Evolutionary conservation across 2,888 invertebrate species (phyloP).

Genomic region (Lasioglossum calceatum): DNA sequence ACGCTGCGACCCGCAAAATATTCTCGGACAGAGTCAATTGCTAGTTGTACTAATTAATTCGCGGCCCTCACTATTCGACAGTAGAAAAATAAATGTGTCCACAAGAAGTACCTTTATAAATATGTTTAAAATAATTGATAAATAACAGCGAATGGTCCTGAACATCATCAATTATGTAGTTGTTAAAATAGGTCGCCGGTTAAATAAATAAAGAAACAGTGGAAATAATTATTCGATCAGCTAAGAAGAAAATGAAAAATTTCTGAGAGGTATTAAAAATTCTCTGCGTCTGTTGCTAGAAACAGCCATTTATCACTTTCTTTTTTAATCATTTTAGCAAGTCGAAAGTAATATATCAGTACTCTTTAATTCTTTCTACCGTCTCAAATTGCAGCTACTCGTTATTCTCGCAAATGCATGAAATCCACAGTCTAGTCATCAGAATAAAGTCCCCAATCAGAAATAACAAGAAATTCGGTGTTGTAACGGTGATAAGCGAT

Average conservation of each 20-base stretch:
- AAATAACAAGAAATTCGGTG: constrained; percentile 34
- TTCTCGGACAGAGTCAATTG: constrained; percentile 33
- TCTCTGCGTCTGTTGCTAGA: background rate
- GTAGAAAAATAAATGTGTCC: too few species aligned
- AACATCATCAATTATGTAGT: background rate
- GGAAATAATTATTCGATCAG: background rate
- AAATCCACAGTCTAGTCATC: background rate
- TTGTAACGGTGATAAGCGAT: constrained; percentile 52
- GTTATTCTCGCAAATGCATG: background rate
- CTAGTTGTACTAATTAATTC: background rate
- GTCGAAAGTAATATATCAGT: background rate
- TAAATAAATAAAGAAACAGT: background rate
- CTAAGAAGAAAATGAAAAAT: background rate
- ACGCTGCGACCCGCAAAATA: constrained; percentile 19
- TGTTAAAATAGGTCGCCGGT: background rate
- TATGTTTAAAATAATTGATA: background rate
- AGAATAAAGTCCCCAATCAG: constrained; percentile 27
- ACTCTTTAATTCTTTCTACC: background rate
- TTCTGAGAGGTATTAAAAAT: background rate
- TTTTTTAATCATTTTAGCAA: background rate
- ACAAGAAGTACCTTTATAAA: too few species aligned
- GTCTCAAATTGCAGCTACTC: background rate
- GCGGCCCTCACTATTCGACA: background rate
- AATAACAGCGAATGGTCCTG: background rate
- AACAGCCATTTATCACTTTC: background rate